Evolutionary conservation across 2,113 vertebrate genomes (phyloP).

Genomic region (Piprites chloris): DNA sequence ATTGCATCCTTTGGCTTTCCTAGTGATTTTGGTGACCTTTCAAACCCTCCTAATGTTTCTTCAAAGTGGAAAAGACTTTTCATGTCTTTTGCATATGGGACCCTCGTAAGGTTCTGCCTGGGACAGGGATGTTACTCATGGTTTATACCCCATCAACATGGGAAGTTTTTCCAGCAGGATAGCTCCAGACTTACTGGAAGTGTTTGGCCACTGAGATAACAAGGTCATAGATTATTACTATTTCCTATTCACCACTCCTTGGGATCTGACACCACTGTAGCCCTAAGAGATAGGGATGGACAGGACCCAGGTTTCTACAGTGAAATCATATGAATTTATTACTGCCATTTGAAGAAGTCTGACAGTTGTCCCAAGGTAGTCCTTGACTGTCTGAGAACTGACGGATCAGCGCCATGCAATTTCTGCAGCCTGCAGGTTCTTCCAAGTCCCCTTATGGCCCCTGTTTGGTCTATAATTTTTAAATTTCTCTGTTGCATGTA

Average conservation of each 20-base stretch:
- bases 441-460: neutral
- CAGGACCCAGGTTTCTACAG: neutral
- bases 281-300: neutral
- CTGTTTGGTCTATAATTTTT: conserved; percentile 30
- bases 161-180: neutral
- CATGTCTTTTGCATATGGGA: neutral
- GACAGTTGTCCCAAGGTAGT: neutral
- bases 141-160: neutral
- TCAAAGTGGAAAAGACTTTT: neutral
- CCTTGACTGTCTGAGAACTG: neutral
- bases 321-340: neutral
- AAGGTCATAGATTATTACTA: neutral
- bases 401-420: neutral
- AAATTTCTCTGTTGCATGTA: conserved; percentile 52
- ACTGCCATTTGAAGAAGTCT: neutral
- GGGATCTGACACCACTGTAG: neutral
- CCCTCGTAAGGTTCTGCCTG: neutral
- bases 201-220: neutral
- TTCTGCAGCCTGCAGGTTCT: neutral
- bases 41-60: neutral
- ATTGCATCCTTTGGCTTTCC: neutral
- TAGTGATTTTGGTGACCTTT: neutral
- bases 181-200: neutral
- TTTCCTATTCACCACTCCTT: neutral
- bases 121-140: neutral